Percentiles rank a stretch among this genome's conserved stretches.
These are phyloP conservation scores for Venustoraphidia nigricollis DNA, from an alignment of 2,888 invertebrate genomes.

Conservation along the genomic window DNA sequence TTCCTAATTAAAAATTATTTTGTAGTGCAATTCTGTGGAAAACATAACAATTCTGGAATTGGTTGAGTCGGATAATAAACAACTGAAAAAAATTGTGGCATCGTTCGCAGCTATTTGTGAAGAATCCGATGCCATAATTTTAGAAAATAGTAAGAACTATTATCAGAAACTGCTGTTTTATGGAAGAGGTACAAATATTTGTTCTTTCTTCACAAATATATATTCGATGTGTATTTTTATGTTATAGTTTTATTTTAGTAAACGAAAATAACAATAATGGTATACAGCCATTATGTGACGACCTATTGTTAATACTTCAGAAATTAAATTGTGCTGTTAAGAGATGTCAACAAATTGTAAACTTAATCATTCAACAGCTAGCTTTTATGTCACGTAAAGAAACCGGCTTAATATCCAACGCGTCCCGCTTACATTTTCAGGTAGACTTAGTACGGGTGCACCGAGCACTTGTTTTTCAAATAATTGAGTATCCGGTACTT, in stretches of 20 bases:
- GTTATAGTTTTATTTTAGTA: constrained; percentile 13
- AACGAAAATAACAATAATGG: constrained; percentile 18
- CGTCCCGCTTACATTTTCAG: constrained; percentile 17
- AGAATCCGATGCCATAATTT: constrained; percentile 53
- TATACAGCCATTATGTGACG: constrained; percentile 26
- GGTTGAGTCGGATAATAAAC: constrained; percentile 68
- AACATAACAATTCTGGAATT: constrained; percentile 49
- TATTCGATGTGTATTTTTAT: neutral
- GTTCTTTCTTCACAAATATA: neutral
- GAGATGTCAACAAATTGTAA: constrained; percentile 54
- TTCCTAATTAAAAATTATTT: constrained; percentile 20
- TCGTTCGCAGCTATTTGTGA: constrained; percentile 64
- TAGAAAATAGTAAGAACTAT: constrained; percentile 47
- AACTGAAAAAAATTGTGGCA: constrained; percentile 62
- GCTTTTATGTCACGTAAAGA: constrained; percentile 47
- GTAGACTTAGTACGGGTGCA: neutral
- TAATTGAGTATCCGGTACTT: constrained; percentile 4
- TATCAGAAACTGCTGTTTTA: constrained; percentile 47
- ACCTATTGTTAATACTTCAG: constrained; percentile 21
- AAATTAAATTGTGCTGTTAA: constrained; percentile 48
- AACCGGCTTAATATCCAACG: constrained; percentile 20
- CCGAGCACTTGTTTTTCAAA: too few relatives aligned
- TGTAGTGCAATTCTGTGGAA: constrained; percentile 36
- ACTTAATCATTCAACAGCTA: constrained; percentile 59
- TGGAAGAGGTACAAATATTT: constrained; percentile 39